Evolutionary conservation across 2,113 vertebrate species (phyloP).

Genomic region (Mormoops blainvillei): DNA sequence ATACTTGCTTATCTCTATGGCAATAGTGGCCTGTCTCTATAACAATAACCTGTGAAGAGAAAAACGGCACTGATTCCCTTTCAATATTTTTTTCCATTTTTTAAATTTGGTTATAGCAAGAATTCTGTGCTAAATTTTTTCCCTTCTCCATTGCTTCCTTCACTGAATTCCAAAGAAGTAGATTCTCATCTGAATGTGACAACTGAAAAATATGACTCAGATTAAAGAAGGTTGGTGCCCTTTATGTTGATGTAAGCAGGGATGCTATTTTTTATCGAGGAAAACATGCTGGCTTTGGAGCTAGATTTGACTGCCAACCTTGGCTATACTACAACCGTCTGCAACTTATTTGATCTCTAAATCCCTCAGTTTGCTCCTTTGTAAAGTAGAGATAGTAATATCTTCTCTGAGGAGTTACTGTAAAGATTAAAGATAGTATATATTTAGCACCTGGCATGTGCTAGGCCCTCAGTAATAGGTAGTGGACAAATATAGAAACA

Average conservation of each 20-base stretch:
- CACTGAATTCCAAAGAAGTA: background rate
- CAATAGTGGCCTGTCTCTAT: constrained; percentile 25
- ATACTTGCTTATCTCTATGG: constrained; percentile 37
- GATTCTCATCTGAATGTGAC: background rate
- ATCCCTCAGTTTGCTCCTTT: background rate
- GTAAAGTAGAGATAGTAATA: background rate
- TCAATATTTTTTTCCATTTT: background rate
- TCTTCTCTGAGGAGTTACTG: background rate
- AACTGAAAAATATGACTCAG: background rate
- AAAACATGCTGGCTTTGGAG: background rate
- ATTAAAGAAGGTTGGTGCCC: background rate
- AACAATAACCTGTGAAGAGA: background rate
- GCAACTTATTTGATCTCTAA: background rate
- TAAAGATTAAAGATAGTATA: background rate
- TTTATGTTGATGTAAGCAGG: background rate
- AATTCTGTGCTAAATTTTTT: background rate
- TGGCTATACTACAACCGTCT: background rate
- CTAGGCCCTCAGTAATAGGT: background rate
- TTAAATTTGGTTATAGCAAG: background rate
- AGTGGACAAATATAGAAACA: background rate
- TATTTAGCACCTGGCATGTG: background rate
- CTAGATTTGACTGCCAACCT: background rate
- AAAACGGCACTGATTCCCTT: background rate
- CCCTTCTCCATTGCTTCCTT: background rate
- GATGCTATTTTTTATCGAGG: background rate